Conservation (phyloP, 1,140 invertebrate genomes). For the Drosophila ohnishii region DNA sequence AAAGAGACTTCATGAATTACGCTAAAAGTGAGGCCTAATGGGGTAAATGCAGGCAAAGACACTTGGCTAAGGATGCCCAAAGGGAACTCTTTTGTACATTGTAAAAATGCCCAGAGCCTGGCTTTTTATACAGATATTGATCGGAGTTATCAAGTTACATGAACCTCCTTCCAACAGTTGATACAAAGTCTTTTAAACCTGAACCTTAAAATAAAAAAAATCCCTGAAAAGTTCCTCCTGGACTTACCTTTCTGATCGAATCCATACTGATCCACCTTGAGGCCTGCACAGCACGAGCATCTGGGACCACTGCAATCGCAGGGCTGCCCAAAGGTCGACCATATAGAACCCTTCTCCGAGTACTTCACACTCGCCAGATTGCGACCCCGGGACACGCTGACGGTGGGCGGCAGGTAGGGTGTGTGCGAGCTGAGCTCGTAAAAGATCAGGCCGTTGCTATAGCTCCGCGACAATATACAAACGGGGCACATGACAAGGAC, state of each 20-base stretch:
- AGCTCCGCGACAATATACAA: slow-evolving; percentile 54
- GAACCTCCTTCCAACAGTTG: neutral
- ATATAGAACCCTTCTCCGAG: slow-evolving; percentile 74
- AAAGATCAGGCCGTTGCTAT: slow-evolving; percentile 75
- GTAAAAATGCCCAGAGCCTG: too few relatives aligned
- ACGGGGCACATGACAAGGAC: slow-evolving; percentile 10
- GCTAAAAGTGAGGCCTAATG: slow-evolving; percentile 4
- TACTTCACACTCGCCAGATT: slow-evolving; percentile 72
- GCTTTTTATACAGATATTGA: neutral
- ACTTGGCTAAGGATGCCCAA: neutral
- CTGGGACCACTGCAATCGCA: slow-evolving; percentile 58
- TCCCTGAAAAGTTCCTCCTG: too few relatives aligned
- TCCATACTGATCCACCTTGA: slow-evolving; percentile 74
- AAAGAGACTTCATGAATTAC: slow-evolving; percentile 4
- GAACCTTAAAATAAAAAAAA: too few relatives aligned
- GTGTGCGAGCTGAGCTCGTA: slow-evolving; percentile 64
- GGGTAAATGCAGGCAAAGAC: neutral
- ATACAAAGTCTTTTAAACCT: too few relatives aligned
- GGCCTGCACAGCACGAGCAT: slow-evolving; percentile 75
- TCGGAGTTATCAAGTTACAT: neutral
- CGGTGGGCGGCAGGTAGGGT: slow-evolving; percentile 69
- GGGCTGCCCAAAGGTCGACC: slow-evolving; percentile 79
- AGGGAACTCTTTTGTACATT: neutral
- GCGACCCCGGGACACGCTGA: slow-evolving; percentile 73
- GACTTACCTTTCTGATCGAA: slow-evolving; percentile 76